phyloP scores from a whole-genome alignment of 92 coral and sea anemone genomes.

The Heteractis magnifica region DNA sequence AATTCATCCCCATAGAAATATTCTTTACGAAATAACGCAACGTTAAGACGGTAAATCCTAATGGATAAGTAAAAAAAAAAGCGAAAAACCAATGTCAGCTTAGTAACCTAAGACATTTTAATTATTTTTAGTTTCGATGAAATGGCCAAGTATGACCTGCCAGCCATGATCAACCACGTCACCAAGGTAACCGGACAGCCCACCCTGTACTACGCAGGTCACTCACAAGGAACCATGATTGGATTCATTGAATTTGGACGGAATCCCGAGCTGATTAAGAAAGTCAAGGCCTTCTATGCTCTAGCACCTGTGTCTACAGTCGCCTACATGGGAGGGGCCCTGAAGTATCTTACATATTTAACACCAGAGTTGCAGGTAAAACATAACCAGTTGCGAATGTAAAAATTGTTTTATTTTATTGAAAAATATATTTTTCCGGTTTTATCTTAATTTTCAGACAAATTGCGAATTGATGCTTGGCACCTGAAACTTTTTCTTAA shows the following conservation, averaged over 20 bases:
- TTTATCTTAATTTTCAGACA: too few species aligned
- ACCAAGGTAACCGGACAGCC: slow-evolving; percentile 72
- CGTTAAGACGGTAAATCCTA: too few species aligned
- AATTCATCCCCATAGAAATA: too few species aligned
- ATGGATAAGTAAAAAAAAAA: too few species aligned
- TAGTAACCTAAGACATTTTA: background rate
- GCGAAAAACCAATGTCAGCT: too few species aligned
- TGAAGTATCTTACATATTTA: slow-evolving; percentile 58
- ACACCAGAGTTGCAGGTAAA: slow-evolving; percentile 77
- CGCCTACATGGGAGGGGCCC: slow-evolving; percentile 73
- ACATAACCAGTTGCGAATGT: background rate
- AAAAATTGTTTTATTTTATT: too few species aligned
- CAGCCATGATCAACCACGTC: slow-evolving; percentile 83
- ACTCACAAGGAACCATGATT: slow-evolving; percentile 92
- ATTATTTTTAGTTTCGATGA: slow-evolving; percentile 78
- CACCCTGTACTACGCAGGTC: slow-evolving; percentile 75
- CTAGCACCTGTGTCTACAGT: slow-evolving; percentile 90
- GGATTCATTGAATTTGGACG: slow-evolving; percentile 82
- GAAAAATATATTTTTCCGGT: too few species aligned
- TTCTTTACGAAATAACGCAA: too few species aligned
- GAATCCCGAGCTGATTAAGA: slow-evolving; percentile 65
- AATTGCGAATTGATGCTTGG: too few species aligned
- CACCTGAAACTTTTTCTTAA: too few species aligned
- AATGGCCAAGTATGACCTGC: slow-evolving; percentile 94
- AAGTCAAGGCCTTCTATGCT: slow-evolving; percentile 79